Evolutionary conservation across 2,113 vertebrate genomes (phyloP).

Genomic region (Heterochromis multidens): DNA sequence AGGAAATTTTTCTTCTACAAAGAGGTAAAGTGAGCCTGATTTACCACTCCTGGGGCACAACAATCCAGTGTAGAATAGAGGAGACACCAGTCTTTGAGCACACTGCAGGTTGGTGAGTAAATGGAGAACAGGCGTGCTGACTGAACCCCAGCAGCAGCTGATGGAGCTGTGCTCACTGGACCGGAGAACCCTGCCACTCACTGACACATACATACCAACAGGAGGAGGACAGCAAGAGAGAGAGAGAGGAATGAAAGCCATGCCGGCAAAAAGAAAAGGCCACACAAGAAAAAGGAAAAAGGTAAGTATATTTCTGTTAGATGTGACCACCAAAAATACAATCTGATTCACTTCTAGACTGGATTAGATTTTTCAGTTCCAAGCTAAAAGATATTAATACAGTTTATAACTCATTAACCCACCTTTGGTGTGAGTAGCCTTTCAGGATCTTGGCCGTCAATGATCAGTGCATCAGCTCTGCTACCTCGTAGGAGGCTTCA

Average conservation of each 20-base stretch:
- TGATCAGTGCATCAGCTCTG: neutral
- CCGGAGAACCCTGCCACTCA: neutral
- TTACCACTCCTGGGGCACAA: neutral
- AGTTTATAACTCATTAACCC: accelerated
- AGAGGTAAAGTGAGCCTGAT: neutral
- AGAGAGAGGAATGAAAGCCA: no score
- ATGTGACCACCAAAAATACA: neutral
- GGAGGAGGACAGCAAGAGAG: neutral
- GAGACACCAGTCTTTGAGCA: neutral
- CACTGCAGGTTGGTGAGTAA: neutral
- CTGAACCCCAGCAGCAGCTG: neutral
- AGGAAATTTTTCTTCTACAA: accelerated
- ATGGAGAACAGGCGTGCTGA: neutral
- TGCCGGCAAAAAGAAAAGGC: no score
- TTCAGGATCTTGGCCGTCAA: neutral
- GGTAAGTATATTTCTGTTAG: neutral
- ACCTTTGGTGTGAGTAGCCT: neutral
- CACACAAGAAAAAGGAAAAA: no score
- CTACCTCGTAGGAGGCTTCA: neutral
- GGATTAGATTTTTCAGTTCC: neutral
- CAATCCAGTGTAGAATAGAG: neutral
- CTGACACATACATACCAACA: neutral
- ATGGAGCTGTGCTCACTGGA: neutral
- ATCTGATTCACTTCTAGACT: neutral
- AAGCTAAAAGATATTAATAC: neutral